Percentiles rank a stretch among this genome's conserved stretches.
These are phyloP conservation scores for Setipinna tenuifilis DNA, from an alignment of 2,797 vertebrate species.

Conservation along the genomic window DNA sequence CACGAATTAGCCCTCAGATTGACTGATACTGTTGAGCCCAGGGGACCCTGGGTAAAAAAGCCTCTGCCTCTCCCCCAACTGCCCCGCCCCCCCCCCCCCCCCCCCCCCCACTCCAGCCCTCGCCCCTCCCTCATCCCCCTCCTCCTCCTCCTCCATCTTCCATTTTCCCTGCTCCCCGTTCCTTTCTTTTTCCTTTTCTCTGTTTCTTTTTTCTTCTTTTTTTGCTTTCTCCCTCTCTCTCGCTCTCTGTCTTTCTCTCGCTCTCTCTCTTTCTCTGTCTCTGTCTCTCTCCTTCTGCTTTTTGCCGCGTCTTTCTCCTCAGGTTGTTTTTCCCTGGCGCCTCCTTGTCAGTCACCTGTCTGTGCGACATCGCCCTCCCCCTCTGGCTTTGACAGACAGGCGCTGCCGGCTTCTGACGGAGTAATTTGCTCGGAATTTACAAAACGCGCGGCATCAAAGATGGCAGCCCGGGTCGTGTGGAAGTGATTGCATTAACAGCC, in stretches of 20 bases:
- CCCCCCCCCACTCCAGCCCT: constrained; percentile 59
- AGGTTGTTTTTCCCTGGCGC: constrained; percentile 63
- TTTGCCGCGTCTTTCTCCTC: constrained; percentile 45
- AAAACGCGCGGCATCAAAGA: constrained; percentile 68
- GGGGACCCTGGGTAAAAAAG: constrained; percentile 80
- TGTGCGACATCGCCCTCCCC: constrained; percentile 71
- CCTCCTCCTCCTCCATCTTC: constrained; percentile 52
- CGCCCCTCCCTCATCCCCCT: constrained; percentile 60
- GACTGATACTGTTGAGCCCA: constrained; percentile 87
- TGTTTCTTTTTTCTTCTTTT: background rate
- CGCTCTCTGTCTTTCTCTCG: background rate
- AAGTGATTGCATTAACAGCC: constrained; percentile 74
- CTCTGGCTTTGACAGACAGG: constrained; percentile 76
- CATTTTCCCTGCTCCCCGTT: constrained; percentile 32
- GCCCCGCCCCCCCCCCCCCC: constrained; percentile 61
- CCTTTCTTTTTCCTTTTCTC: constrained; percentile 17
- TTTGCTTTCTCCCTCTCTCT: background rate
- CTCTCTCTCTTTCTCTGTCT: constrained; percentile 33
- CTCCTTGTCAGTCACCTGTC: constrained; percentile 84
- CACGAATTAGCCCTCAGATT: constrained; percentile 95
- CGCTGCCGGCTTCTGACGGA: constrained; percentile 78
- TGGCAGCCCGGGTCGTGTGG: constrained; percentile 66
- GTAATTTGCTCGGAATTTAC: constrained; percentile 81
- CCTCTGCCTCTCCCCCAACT: constrained; percentile 42
- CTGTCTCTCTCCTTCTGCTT: background rate